Evolutionary conservation across 1,140 invertebrate species (phyloP).

Genomic region (Leptopilina clavipes): DNA sequence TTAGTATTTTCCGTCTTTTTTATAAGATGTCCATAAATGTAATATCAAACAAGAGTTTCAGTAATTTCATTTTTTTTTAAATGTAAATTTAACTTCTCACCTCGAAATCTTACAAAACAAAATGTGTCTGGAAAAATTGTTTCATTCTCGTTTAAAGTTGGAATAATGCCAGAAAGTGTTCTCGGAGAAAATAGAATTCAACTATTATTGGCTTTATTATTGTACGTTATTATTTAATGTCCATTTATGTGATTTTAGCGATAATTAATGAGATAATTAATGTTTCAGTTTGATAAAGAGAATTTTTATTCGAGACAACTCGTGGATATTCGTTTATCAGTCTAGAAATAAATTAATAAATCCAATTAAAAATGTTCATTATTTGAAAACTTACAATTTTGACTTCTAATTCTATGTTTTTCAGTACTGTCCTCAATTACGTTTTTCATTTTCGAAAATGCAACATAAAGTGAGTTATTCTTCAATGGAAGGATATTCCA

Average conservation of each 20-base stretch:
- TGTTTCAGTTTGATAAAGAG: too few species aligned
- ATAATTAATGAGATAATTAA: too few species aligned
- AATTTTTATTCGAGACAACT: too few species aligned
- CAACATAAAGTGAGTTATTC: conserved; percentile 12
- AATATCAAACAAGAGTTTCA: too few species aligned
- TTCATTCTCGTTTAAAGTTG: not conserved
- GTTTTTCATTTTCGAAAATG: conserved; percentile 28
- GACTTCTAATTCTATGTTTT: too few species aligned
- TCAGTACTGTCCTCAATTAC: too few species aligned
- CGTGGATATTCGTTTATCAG: too few species aligned
- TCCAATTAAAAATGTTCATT: too few species aligned
- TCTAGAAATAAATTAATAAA: too few species aligned
- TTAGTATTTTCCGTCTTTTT: not conserved
- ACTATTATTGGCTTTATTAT: not conserved
- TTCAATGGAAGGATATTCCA: not conserved
- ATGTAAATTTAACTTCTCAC: not conserved
- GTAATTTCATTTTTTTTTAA: not conserved
- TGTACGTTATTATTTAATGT: not conserved
- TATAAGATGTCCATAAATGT: not conserved
- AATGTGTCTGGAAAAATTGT: not conserved
- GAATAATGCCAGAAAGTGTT: not conserved
- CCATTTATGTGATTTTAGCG: too few species aligned
- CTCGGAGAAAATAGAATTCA: not conserved
- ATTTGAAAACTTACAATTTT: too few species aligned
- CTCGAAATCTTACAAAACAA: not conserved